Base-by-base conservation (phyloP, 2,888 invertebrate genomes). In the Morinoia aosen region DNA sequence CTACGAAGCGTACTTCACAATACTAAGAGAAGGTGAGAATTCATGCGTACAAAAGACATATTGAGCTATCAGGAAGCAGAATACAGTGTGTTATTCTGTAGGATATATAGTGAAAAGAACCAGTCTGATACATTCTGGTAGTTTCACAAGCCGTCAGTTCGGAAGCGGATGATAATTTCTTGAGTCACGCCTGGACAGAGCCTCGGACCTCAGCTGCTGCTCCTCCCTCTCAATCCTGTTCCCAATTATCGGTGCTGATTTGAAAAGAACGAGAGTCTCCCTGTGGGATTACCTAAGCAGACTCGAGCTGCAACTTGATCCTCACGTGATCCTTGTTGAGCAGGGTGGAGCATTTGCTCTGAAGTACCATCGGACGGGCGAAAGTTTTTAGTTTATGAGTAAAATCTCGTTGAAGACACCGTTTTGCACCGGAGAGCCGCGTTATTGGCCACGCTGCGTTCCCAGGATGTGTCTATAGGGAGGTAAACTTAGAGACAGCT, bases 161-260 rank as follows among this genome's bases (percentile, higher is more conserved):
- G 33, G 56, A 93, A 56, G 56, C 25, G 57, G 57, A 93, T 57
- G 93, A 93, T 93, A 93, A 93, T 93, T 56, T 93, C 19, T 93
- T 93, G 16, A 48, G 93, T 57, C 93, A 57, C 93, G 93, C 57
- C 57, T 93, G 93, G 19, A 48, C 90, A 93, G 93, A 93, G 58
- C 56, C 93, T 93, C 58, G 57, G 93, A n/a, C 93, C 93, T 93
- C 93, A 93, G 93, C 93, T 93, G 93, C 57, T 93, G 57, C 56
- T 33, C 57, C 19, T 33, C 48, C 12, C 56, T 12, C 93, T 93
- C 93, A 93, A 93, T 93, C 93, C 57, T 33, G 57, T 33, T 93
- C 93, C 57, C 93, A 93, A 93, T 93, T 93, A 93, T 93, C 48
- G 57, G 93, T 10, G 57, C 57, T 57, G 93, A 93, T 93, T 93